Evolutionary conservation across 2,113 vertebrate genomes (phyloP).

Genomic region (Agapornis roseicollis): DNA sequence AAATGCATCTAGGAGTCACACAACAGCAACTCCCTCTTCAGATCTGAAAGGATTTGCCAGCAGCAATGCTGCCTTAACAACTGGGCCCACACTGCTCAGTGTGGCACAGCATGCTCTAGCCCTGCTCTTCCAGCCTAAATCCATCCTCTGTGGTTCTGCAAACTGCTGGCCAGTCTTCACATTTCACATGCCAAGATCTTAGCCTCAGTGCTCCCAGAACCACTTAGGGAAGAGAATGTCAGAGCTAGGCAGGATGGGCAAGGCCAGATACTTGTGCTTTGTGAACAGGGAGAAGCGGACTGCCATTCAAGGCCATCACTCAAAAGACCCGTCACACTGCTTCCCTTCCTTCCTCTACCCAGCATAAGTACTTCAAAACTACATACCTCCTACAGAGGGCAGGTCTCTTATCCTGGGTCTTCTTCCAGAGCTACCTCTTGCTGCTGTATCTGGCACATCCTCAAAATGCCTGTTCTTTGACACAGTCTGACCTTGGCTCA

Average conservation of each 20-base stretch:
- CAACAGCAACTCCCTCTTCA: neutral
- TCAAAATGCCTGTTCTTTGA: neutral
- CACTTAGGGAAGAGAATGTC: neutral
- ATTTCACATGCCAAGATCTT: neutral
- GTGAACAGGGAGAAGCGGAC: neutral
- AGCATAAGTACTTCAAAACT: neutral
- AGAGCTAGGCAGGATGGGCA: neutral
- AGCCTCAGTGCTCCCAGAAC: neutral
- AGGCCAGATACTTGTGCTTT: neutral
- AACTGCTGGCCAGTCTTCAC: neutral
- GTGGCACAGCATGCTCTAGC: neutral
- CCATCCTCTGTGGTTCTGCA: neutral
- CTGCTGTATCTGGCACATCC: neutral
- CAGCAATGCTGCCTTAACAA: neutral
- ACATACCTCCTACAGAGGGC: neutral
- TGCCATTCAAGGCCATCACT: neutral
- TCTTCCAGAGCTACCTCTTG: neutral
- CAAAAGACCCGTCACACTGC: neutral
- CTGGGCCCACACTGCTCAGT: too few relatives aligned
- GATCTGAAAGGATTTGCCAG: neutral
- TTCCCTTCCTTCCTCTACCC: neutral
- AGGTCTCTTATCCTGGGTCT: neutral
- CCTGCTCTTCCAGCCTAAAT: neutral
- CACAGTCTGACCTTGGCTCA: conserved; percentile 30
- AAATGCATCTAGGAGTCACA: neutral